Base-by-base conservation (phyloP, 2,797 vertebrate species). In the Carcharodon carcharias region DNA sequence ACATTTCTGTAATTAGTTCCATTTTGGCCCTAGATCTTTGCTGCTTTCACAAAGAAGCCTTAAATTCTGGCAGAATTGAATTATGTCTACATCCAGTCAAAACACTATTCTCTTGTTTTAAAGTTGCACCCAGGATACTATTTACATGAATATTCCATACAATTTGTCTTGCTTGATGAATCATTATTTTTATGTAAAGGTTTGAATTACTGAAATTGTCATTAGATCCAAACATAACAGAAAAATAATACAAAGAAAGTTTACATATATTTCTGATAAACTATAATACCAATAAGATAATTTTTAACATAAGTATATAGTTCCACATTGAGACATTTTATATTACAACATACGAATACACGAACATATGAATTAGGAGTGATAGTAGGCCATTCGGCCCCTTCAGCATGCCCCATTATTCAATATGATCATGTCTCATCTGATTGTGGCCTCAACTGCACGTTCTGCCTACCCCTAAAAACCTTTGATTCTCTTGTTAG, bases 1-100 rank as follows among this genome's bases (percentile, higher is more conserved):
- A 96, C 96, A 96, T 82, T 94, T 92, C 77, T 95, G 73, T 96
- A 96, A 96, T 96, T 97, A 96, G 63, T 96, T 96, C 96, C 93
- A 96, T 91, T 96, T 95, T 95, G 94, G 94, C 45, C 50, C 94
- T 69, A 56, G 94, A 95, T 73, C 71, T 73, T 56, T 77, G 58
- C 31, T 35, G 94, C 69, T 95, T 95, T 95, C 50, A 77, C 94
- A 95, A 77, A 77, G 94, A 54, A 77, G 94, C 35, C 69, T 95
- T 95, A 95, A 77, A 77, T 95, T 35, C 69, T 95, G 94, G 28
- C 73, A 95, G 69, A 95, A 77, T 31, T 77, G 94, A 58, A 95
- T 50, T 50, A 50, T 56, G 28, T 77, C 94, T 77, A 31, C 94
- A 95, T 73, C 45, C 67, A 77, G 69, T 95, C 94, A 95, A 95